Evolutionary conservation across 2,888 invertebrate species (phyloP), one percentile per base, ranked within the genome.

Genomic region (Anticlea derivata): DNA sequence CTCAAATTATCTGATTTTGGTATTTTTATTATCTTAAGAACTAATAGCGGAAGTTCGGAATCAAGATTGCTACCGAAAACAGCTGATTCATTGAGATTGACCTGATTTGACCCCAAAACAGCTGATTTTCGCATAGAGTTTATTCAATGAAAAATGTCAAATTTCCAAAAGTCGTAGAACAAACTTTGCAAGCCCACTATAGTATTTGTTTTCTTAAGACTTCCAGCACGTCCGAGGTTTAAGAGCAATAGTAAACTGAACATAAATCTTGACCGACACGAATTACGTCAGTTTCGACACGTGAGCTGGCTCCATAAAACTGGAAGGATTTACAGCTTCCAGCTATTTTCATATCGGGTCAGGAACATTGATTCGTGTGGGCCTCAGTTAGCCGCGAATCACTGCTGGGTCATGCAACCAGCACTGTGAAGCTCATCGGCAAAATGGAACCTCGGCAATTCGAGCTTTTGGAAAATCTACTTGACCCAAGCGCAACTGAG

Each of bases 341-440:
- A 82, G 82, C 87, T 88, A 88, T 87, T 89, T 88, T 86, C 75
- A 86, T 78, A 83, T 63, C 80, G 70, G 78, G 73, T 80, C 77
- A 80, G 75, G 71, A 74, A 71, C 66, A 79, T 73, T 66, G 70
- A 75, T 69, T 40, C 34, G 35, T 31, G 31, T 20, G 24, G 34
- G 65, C 70, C 70, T 75, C 76, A 83, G 82, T 83, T 67, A 77
- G 64, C 69, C 78, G 76, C 73, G 75, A 61, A 58, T 57, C 73
- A 61, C 59, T 64, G 58, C 60, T 66, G 57, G 55, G 61, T 58
- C 69, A 69, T 71, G 65, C 57, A 61, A 58, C 60, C 56, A 54
- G 29, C 55, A 60, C 27, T 55, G 47, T 52, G 47, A 34, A 58
- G 11, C 23, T 55, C 22, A 59, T 37, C 45, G 50, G 47, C 58